A percentile compares a stretch with the other conserved stretches of the same genome.
These are phyloP conservation scores for Drosophila nigricruria DNA, from an alignment of 2,888 invertebrate genomes.

Conservation along the genomic window DNA sequence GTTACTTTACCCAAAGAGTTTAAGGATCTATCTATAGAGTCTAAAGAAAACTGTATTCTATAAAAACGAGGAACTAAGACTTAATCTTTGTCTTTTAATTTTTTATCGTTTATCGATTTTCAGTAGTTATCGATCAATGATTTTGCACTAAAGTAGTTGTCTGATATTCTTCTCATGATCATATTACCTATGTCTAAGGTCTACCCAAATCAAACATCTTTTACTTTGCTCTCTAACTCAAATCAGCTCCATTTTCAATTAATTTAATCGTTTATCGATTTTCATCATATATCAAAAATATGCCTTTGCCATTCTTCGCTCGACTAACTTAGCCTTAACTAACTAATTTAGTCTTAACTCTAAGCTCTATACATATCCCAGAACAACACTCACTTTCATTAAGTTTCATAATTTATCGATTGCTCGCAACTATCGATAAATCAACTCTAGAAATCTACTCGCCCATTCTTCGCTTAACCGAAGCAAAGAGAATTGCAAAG, in stretches of 20 bases:
- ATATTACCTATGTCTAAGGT: not conserved
- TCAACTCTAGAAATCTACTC: not conserved
- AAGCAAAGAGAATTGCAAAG: not conserved
- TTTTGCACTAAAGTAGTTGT: no score
- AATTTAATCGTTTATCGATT: not conserved
- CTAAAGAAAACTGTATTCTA: no score
- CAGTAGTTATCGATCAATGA: not conserved
- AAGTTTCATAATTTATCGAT: not conserved
- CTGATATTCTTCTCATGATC: not conserved
- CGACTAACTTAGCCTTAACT: not conserved
- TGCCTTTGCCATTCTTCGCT: not conserved
- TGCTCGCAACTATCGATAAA: slow-evolving; percentile 12
- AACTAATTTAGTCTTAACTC: no score
- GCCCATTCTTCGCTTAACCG: not conserved
- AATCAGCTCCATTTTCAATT: not conserved
- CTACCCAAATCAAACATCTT: not conserved
- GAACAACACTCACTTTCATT: no score
- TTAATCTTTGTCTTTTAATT: not conserved
- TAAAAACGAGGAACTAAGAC: not conserved
- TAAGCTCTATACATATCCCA: not conserved
- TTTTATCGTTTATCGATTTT: not conserved
- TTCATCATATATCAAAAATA: not conserved
- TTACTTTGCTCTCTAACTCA: not conserved
- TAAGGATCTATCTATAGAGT: no score
- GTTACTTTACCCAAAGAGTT: no score